Evolutionary conservation across 1,140 invertebrate genomes (phyloP), one percentile per base, ranked within the genome.

Genomic region (Drosophila ambigua): DNA sequence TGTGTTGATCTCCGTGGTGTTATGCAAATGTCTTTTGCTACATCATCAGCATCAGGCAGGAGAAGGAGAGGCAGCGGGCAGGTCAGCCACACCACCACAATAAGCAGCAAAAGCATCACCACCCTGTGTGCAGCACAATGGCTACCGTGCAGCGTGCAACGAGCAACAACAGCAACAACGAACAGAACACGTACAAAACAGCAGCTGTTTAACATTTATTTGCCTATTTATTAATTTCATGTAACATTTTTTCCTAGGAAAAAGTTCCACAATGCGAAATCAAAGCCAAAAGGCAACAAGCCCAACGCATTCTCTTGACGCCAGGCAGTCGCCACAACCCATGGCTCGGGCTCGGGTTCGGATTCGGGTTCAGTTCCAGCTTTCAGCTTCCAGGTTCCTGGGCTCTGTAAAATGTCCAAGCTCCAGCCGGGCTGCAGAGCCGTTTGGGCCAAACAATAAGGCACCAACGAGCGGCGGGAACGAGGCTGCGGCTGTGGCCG

Each of bases 201-300:
- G 79, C 84, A 89, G 83, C 84, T 88, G 84, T 88, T 88, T 89
- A 89, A 88, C 84, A 89, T 89, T 88, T 89, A 89, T 88, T 88
- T 88, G 84, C 84, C 84, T 88, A 88, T 88, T 88, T 88, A 88
- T 88, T 88, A 88, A 88, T 88, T 88, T 88, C 83, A 88, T 88
- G 84, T 88, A 89, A 84, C 84, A 88, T 83, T 88, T 89, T 88
- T 88, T 89, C 83, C 84, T 83, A 84, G 79, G 67, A 88, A 88
- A 84, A 71, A 39, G 72, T 75, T 77, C 84, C 82, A 88, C 83
- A 88, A 88, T 88, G 76, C 84, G 79, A 89, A 88, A 88, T 88
- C 83, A 89, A 84, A 89, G 83, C 79, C 79, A 79, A 83, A 75
- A 75, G 72, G 78, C 79, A 89, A 87, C 82, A 87, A 87, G 83